phyloP scores from a whole-genome alignment of 2,888 invertebrate genomes.

The Opisthograptis luteolata region DNA sequence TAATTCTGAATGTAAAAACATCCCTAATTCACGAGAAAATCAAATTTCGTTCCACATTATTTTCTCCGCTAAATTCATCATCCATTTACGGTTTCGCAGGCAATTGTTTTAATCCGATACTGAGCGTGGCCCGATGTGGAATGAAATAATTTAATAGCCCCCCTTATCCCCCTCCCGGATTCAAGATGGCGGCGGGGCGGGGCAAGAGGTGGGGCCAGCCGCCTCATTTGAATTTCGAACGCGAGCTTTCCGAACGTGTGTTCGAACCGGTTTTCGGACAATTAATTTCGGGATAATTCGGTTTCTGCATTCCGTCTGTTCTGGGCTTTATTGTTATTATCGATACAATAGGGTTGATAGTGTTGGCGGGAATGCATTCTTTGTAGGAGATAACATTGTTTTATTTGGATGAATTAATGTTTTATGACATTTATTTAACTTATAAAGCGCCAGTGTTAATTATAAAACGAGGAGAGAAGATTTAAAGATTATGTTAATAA shows the following conservation, averaged over 20 bases:
- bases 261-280: conserved; percentile 80
- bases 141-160: conserved; percentile 84
- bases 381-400: neutral
- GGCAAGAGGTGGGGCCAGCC: conserved; percentile 76
- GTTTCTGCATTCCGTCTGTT: conserved; percentile 63
- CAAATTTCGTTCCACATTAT: conserved; percentile 74
- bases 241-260: conserved; percentile 80
- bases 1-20: conserved; percentile 16
- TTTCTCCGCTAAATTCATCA: conserved; percentile 81
- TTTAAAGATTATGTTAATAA: too few relatives aligned
- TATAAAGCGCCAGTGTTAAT: too few relatives aligned
- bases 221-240: conserved; percentile 84
- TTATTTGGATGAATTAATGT: too few relatives aligned
- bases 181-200: conserved; percentile 82
- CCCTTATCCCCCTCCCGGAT: conserved; percentile 67
- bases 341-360: conserved; percentile 40
- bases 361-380: neutral
- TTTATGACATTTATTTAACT: too few relatives aligned
- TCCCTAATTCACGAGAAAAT: conserved; percentile 49
- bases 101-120: conserved; percentile 84
- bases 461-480: too few relatives aligned
- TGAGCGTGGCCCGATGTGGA: conserved; percentile 79
- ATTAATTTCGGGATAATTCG: conserved; percentile 80
- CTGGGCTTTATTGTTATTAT: conserved; percentile 69
- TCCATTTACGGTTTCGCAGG: conserved; percentile 81